Evolutionary conservation across 2,113 vertebrate species (phyloP), one percentile per base, ranked within the genome.

Genomic region (Mesembrinibis cayennensis): DNA sequence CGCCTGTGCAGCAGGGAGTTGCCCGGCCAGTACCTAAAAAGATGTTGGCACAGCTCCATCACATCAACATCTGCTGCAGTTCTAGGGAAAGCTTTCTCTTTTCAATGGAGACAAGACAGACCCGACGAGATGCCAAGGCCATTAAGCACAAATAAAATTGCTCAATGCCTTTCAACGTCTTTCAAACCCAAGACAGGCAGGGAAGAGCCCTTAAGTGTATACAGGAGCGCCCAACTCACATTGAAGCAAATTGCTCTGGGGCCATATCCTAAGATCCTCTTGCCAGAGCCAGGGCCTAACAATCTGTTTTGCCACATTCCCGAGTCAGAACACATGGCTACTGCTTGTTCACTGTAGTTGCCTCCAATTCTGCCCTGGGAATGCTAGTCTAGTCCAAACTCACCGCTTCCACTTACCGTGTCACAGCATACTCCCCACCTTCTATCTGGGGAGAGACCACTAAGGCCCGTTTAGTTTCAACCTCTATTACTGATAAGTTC

Each of bases 21-120:
- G 72, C 89, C 83, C 59, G 42, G 89, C n/a, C 90, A 87, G 63
- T 6, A 55, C 82, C 85, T 65, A 38, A 62, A 61, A 30, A 59
- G 87, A 25, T 32, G 34, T 4, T 88, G 92, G 93, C 92, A 73
- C 29, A 63, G 82, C 79, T 94, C 92, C 71, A 88, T 8, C 53
- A 15, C 80, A 47, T 34, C 18, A 85, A 86, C 82, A 83, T 73
- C 90, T 94, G 79, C 90, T 82, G 69, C 58, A n/a, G 36, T 11
- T 80, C 77, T 10, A 69, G 53, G 66, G 90, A 83, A 87, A 76
- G 70, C 58, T 16, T 38, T 45, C 79, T 38, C 45, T 73, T 62
- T 20, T 12, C 44, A 9, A 4, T 29, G 62, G 62, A 94, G 52
- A 56, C 23, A 44, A 20, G 53, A 27, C 58, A 74, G 52, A 69